Conservation (phyloP, 2,113 vertebrate species). For the Anas platyrhynchos region DNA sequence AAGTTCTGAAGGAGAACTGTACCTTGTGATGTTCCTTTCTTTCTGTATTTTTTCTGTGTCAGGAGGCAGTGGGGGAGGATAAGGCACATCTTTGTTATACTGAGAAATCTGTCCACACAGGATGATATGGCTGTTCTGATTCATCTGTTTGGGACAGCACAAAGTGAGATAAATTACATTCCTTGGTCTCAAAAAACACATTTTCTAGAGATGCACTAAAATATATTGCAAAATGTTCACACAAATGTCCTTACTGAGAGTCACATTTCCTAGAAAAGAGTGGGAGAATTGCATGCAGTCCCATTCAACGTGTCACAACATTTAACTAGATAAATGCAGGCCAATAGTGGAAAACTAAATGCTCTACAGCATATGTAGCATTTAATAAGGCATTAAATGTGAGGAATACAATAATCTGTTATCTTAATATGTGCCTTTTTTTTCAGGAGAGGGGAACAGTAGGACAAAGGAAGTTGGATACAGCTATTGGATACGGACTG, state of each 20-base stretch:
- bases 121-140: slow-evolving; percentile 86
- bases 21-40: slow-evolving; percentile 87
- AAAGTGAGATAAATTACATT: background rate
- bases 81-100: slow-evolving; percentile 95
- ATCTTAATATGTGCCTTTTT: background rate
- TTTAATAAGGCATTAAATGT: background rate
- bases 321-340: background rate
- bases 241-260: background rate
- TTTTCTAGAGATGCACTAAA: background rate
- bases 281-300: background rate
- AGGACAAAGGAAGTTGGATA: background rate
- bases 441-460: background rate
- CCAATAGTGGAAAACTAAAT: background rate
- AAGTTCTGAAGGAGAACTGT: background rate
- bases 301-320: background rate
- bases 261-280: background rate
- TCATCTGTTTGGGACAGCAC: slow-evolving; percentile 84
- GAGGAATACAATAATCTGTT: background rate
- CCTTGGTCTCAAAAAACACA: background rate
- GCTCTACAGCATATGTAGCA: background rate
- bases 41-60: slow-evolving; percentile 75
- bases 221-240: background rate
- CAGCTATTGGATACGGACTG: background rate
- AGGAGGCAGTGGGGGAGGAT: slow-evolving; percentile 87
- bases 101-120: slow-evolving; percentile 97